A percentile compares a stretch with the other conserved stretches of the same genome.
Conservation (phyloP, 2,888 invertebrate species). For the Chloroclystis v-ata region DNA sequence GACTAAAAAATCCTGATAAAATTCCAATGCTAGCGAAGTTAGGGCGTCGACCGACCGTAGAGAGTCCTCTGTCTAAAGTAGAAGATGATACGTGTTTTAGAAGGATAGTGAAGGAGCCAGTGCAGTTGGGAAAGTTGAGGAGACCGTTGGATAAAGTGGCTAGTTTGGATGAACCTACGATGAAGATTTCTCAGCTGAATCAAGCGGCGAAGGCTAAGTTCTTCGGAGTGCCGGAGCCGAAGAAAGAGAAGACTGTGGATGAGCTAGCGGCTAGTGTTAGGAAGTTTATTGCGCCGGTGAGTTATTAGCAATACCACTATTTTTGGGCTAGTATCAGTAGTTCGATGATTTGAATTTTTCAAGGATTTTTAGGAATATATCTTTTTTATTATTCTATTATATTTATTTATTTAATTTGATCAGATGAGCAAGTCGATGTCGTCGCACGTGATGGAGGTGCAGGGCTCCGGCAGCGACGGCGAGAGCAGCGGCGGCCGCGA, state of each 20-base stretch:
- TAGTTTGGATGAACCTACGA: constrained; percentile 39
- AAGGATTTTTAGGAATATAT: no score
- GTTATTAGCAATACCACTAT: no score
- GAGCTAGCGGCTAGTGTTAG: constrained; percentile 66
- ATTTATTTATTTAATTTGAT: neutral
- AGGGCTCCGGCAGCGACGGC: constrained; percentile 76
- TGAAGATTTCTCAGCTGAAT: constrained; percentile 62
- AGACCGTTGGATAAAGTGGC: constrained; percentile 51
- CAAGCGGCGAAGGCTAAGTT: constrained; percentile 68
- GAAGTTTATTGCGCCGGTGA: constrained; percentile 69
- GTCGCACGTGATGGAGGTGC: constrained; percentile 56
- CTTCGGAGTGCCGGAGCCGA: constrained; percentile 57
- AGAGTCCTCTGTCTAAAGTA: constrained; percentile 47
- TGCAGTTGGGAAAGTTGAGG: constrained; percentile 62
- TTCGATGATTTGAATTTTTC: no score
- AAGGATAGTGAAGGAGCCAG: constrained; percentile 61
- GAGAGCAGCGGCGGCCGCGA: constrained; percentile 82
- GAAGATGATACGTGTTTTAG: constrained; percentile 52
- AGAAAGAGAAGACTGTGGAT: constrained; percentile 62
- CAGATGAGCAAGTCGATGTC: constrained; percentile 70
- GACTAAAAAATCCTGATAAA: constrained; percentile 55
- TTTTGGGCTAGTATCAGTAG: no score
- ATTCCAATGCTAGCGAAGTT: constrained; percentile 60
- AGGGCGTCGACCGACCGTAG: constrained; percentile 56
- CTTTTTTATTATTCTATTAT: no score